Conservation (phyloP, 2,888 invertebrate genomes). For the Agonopterix arenella region DNA sequence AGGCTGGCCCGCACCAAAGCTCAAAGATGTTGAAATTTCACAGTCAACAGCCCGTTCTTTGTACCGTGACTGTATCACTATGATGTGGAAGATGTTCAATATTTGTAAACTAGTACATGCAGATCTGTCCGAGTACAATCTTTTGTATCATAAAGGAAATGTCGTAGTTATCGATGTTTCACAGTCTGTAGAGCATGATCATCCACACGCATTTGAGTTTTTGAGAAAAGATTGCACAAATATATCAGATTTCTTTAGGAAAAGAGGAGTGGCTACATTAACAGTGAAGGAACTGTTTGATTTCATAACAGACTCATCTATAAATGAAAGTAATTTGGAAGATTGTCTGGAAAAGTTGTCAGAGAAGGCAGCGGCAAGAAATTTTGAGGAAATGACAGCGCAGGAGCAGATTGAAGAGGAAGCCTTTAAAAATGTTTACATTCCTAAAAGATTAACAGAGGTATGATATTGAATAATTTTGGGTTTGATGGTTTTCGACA, state of each 20-base stretch:
- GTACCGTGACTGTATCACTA: constrained; percentile 88
- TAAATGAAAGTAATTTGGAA: constrained; percentile 89
- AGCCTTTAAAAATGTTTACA: constrained; percentile 95
- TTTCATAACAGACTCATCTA: constrained; percentile 94
- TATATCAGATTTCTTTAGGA: constrained; percentile 92
- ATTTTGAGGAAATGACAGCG: constrained; percentile 80
- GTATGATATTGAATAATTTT: constrained; percentile 57
- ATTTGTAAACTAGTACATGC: constrained; percentile 97
- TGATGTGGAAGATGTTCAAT: constrained; percentile 97
- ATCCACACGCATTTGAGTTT: constrained; percentile 96
- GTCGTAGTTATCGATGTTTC: constrained; percentile 98
- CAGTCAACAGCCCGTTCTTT: constrained; percentile 84
- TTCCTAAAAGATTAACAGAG: constrained; percentile 94
- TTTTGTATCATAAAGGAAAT: constrained; percentile 89
- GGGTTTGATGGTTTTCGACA: too few relatives aligned
- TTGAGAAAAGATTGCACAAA: constrained; percentile 96
- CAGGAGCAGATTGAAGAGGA: constrained; percentile 91
- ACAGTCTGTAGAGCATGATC: constrained; percentile 98
- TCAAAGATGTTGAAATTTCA: constrained; percentile 90
- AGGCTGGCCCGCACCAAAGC: constrained; percentile 94
- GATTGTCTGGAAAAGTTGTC: constrained; percentile 85
- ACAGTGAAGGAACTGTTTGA: constrained; percentile 95
- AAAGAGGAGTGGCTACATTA: constrained; percentile 93
- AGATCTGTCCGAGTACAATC: constrained; percentile 97
- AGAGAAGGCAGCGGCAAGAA: constrained; percentile 79